Conservation (phyloP, 92 coral and sea anemone genomes). For the Phymanthus crucifer region DNA sequence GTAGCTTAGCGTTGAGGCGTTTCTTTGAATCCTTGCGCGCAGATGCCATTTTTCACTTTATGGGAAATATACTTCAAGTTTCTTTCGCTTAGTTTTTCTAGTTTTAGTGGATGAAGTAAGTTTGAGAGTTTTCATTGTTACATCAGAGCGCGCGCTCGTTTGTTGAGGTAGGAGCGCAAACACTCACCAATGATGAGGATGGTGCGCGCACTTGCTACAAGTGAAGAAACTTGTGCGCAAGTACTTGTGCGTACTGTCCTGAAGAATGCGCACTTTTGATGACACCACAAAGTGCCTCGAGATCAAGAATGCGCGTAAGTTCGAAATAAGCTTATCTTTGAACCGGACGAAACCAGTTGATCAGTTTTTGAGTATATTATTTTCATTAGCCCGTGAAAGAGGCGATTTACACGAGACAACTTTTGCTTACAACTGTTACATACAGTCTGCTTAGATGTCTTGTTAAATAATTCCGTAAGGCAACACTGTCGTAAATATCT, state of each 20-base stretch:
- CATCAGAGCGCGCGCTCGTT: constrained; percentile 17
- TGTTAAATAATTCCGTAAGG: background rate
- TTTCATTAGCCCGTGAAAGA: too few relatives aligned
- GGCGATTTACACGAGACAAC: too few relatives aligned
- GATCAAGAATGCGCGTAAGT: too few relatives aligned
- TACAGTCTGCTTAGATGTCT: too few relatives aligned
- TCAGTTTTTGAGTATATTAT: too few relatives aligned
- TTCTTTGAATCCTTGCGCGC: background rate
- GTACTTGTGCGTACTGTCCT: too few relatives aligned
- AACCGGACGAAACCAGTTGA: too few relatives aligned
- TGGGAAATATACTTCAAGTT: background rate
- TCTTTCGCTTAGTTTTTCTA: background rate
- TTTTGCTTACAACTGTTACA: constrained; percentile 2
- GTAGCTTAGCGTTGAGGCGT: background rate
- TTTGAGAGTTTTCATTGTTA: constrained; percentile 8
- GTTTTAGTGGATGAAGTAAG: background rate
- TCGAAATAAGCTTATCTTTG: too few relatives aligned
- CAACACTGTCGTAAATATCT: background rate
- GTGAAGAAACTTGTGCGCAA: background rate
- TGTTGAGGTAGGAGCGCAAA: background rate
- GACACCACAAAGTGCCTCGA: too few relatives aligned
- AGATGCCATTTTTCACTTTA: background rate
- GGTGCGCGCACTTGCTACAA: too few relatives aligned
- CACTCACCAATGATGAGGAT: background rate
- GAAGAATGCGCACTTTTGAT: too few relatives aligned